Base-by-base conservation (phyloP, 1,140 invertebrate species). In the Trichonephila clavipes region DNA sequence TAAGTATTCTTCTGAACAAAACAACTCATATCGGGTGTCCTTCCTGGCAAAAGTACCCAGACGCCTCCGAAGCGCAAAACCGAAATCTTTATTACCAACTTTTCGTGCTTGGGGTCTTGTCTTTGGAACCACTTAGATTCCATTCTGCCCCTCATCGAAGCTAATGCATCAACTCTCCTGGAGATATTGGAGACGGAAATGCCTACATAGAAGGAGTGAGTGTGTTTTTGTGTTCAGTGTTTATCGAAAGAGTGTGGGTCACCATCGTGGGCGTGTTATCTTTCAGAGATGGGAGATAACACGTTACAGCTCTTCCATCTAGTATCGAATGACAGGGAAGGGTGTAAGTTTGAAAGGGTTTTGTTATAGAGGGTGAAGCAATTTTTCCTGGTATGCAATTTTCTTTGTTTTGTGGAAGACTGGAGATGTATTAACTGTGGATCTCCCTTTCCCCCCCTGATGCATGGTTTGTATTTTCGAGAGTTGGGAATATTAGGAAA, bases 161-260 rank as follows among this genome's bases (percentile, higher is more conserved):
- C 72, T 77, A 72, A 72, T 72, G 72, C 28, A 77, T 77, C 72
- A 77, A 34, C 12, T 18, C 72, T 77, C 16, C 72, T 77, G 34
- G 14, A 72, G 72, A 77, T 77, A 40, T 77, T 24, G 72, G 72
- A 77, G 72, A 77, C n/a, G 10, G 24, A 69, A 69, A 66, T 66
- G 66, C 69, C 69, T 18, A 19, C 69, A 72, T 28, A 6, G 72
- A 16, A 77, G 34, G 28, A 40, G 72, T 40, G 72, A 72, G 72
- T 77, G 72, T 77, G 72, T 77, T 77, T 77, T 72, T 72, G 69
- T 77, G 72, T 77, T 14, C 28, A 51, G 24, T 40, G 28, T 34
- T 77, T 77, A 77, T 77, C 72, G 72, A 77, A 77, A 72, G 34
- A 77, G 72, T 77, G 72, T 77, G 72, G 72, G 72, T 77, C 66